Percentiles rank a stretch among this genome's conserved stretches.
These are phyloP conservation scores for Oncorhynchus mykiss DNA, from an alignment of 2,113 vertebrate species.

Conservation along the genomic window DNA sequence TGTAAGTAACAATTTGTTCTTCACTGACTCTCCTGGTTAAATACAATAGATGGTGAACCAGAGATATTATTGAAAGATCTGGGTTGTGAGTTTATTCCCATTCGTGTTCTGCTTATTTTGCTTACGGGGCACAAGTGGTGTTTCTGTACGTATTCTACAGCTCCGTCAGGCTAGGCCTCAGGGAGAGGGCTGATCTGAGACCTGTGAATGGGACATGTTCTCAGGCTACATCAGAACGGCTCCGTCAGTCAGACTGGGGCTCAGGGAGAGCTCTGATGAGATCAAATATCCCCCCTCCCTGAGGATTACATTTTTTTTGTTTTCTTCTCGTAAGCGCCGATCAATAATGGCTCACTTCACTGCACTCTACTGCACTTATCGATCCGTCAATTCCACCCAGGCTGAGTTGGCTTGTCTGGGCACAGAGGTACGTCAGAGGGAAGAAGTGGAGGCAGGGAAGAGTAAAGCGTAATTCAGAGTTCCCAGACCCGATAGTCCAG, in stretches of 20 bases:
- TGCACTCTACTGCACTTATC: slow-evolving; percentile 43
- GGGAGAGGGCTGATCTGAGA: background rate
- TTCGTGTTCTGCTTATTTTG: background rate
- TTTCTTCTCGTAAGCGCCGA: slow-evolving; percentile 23
- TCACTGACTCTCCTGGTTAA: no score
- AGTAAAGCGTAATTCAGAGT: no score
- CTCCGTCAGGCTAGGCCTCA: background rate
- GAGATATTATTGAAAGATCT: background rate
- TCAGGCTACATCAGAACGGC: background rate
- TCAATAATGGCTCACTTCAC: slow-evolving; percentile 45
- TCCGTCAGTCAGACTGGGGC: background rate
- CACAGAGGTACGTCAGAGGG: background rate
- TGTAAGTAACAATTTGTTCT: no score
- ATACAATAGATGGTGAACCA: background rate
- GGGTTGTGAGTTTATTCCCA: background rate
- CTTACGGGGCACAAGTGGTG: no score
- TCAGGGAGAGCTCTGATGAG: background rate
- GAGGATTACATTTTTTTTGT: slow-evolving; percentile 13
- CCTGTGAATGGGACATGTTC: no score
- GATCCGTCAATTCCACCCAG: slow-evolving; percentile 38
- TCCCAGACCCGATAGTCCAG: no score
- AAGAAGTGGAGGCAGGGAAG: background rate
- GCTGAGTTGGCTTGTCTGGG: slow-evolving; percentile 11
- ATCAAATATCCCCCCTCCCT: slow-evolving; percentile 19
- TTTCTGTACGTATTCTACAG: background rate